Evolutionary conservation across 1,140 invertebrate genomes (phyloP).

Genomic region (Sycobia sp.): DNA sequence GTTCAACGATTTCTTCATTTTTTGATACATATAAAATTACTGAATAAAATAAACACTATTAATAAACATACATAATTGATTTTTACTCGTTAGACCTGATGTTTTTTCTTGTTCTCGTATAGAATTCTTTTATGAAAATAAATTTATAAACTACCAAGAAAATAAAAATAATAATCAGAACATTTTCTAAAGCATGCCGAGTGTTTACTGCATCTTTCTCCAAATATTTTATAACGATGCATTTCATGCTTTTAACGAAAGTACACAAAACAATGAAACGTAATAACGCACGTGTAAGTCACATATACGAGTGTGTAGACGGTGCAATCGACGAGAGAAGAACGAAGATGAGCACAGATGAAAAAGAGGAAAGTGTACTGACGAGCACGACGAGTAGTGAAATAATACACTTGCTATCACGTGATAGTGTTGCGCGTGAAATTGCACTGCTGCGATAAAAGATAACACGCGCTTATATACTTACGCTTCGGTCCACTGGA

Average conservation of each 20-base stretch:
- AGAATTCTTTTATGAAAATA: too few species aligned
- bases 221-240: not conserved
- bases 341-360: slow-evolving; percentile 12
- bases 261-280: not conserved
- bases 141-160: too few species aligned
- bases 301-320: slow-evolving; percentile 1
- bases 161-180: not conserved
- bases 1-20: slow-evolving; percentile 13
- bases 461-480: slow-evolving; percentile 35
- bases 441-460: slow-evolving; percentile 5
- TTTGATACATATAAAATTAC: not conserved
- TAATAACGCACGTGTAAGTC: slow-evolving; percentile 9
- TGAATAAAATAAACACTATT: not conserved
- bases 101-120: not conserved
- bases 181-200: slow-evolving; percentile 14
- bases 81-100: too few species aligned
- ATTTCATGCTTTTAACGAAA: slow-evolving; percentile 4
- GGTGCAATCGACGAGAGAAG: not conserved
- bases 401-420: slow-evolving; percentile 20
- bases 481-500: slow-evolving; percentile 65
- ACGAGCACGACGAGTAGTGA: not conserved
- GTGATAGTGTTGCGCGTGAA: slow-evolving; percentile 12
- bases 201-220: not conserved
- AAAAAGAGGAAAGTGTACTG: not conserved
- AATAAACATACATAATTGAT: not conserved